Percentiles rank a stretch among this genome's conserved stretches.
phyloP scores from a whole-genome alignment of 2,888 invertebrate genomes.

The Brenthis daphne region DNA sequence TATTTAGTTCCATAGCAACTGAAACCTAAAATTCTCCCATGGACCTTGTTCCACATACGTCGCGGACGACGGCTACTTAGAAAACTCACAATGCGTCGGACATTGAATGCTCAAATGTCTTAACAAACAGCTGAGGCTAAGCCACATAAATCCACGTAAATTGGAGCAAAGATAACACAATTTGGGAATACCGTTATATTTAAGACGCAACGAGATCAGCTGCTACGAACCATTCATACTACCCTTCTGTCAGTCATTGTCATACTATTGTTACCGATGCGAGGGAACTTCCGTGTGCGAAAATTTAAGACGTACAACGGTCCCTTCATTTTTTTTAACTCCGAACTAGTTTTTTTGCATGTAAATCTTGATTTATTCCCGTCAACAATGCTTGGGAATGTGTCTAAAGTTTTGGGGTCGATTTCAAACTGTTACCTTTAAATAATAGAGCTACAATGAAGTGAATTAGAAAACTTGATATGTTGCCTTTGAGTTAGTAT shows the following conservation, averaged over 20 bases:
- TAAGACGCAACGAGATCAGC: slow-evolving; percentile 60
- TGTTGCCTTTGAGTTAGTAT: slow-evolving; percentile 13
- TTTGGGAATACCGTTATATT: slow-evolving; percentile 40
- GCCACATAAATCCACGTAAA: slow-evolving; percentile 47
- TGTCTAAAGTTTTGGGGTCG: slow-evolving; percentile 36
- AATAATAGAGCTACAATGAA: slow-evolving; percentile 55
- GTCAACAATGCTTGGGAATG: slow-evolving; percentile 79
- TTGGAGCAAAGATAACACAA: slow-evolving; percentile 45
- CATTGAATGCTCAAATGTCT: slow-evolving; percentile 11
- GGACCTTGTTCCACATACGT: slow-evolving; percentile 2
- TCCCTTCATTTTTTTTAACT: slow-evolving; percentile 50
- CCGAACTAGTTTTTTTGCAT: slow-evolving; percentile 71
- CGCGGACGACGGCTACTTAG: neutral
- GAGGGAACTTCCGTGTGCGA: slow-evolving; percentile 77
- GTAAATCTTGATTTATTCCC: slow-evolving; percentile 79
- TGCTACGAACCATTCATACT: slow-evolving; percentile 61
- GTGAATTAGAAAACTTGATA: slow-evolving; percentile 60
- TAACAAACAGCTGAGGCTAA: slow-evolving; percentile 32
- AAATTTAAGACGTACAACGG: slow-evolving; percentile 59
- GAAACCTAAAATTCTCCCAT: neutral
- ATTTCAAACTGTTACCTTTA: slow-evolving; percentile 42
- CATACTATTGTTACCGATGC: slow-evolving; percentile 62
- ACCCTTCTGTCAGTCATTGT: slow-evolving; percentile 69
- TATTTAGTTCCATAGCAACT: too few relatives aligned
- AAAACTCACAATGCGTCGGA: slow-evolving; percentile 7